Evolutionary conservation across 2,797 vertebrate species (phyloP).

Genomic region (Gadopsis marmoratus): DNA sequence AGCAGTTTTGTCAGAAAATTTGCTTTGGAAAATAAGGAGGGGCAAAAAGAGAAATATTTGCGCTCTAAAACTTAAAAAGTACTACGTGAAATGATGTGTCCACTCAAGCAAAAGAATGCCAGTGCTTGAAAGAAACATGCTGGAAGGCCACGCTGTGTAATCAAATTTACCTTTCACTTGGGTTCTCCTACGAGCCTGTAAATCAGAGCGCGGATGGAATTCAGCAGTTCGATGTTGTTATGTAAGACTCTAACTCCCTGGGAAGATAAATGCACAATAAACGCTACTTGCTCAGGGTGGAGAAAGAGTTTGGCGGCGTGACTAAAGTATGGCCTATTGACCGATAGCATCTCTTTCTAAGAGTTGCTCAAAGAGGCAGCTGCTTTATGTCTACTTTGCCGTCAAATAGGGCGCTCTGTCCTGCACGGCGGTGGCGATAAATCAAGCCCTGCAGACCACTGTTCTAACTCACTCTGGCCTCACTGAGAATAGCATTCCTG

Average conservation of each 20-base stretch:
- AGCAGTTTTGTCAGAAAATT: background rate
- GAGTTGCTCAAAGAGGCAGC: constrained; percentile 73
- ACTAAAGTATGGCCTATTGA: constrained; percentile 73
- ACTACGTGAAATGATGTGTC: background rate
- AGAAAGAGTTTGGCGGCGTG: constrained; percentile 58
- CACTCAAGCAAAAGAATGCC: constrained; percentile 7
- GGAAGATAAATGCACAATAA: constrained; percentile 71
- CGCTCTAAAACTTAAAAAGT: background rate
- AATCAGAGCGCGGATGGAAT: constrained; percentile 67
- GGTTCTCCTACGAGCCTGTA: constrained; percentile 43
- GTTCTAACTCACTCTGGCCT: constrained; percentile 57
- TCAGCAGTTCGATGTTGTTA: constrained; percentile 54
- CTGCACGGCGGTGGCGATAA: constrained; percentile 63
- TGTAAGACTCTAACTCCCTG: constrained; percentile 61
- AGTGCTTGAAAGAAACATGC: constrained; percentile 13
- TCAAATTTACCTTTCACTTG: constrained; percentile 59
- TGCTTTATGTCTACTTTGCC: constrained; percentile 74
- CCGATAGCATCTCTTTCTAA: constrained; percentile 76
- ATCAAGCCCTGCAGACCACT: constrained; percentile 57
- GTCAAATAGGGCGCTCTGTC: constrained; percentile 67
- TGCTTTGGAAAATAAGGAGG: background rate
- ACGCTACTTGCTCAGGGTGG: constrained; percentile 54
- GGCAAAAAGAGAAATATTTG: background rate
- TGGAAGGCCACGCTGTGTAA: constrained; percentile 26
- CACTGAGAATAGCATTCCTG: constrained; percentile 57